A percentile compares a stretch with the other conserved stretches of the same genome.
These are phyloP conservation scores for Plotosus lineatus DNA, from an alignment of 2,113 vertebrate genomes.

Conservation along the genomic window DNA sequence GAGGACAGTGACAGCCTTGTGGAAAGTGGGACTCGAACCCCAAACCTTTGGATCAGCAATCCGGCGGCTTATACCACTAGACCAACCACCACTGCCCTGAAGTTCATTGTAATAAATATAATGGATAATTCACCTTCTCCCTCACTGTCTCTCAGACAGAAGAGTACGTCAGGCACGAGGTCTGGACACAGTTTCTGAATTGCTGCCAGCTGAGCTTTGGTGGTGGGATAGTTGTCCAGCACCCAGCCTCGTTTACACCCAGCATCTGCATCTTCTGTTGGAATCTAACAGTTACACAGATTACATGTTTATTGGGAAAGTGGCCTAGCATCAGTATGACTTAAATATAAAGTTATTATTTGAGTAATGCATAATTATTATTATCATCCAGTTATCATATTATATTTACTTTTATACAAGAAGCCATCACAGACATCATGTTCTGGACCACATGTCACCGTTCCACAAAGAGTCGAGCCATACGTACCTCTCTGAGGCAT, in stretches of 20 bases:
- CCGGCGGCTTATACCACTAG: too few species aligned
- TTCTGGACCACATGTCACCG: not conserved
- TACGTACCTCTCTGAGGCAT: conserved; percentile 77
- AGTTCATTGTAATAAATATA: too few species aligned
- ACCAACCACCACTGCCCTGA: too few species aligned
- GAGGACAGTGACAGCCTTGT: too few species aligned
- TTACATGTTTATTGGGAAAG: not conserved
- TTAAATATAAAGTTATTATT: too few species aligned
- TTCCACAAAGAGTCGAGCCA: not conserved
- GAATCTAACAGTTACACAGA: conserved; percentile 70
- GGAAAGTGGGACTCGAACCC: too few species aligned
- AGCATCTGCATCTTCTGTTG: conserved; percentile 62
- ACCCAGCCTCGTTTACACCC: conserved; percentile 82
- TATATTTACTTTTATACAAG: not conserved
- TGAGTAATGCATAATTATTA: too few species aligned
- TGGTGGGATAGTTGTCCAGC: conserved; percentile 84
- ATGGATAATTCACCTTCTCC: conserved; percentile 78
- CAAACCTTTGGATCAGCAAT: too few species aligned
- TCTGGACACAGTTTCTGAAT: conserved; percentile 66
- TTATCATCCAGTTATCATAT: too few species aligned
- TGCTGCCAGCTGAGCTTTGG: conserved; percentile 70
- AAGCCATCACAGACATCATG: not conserved
- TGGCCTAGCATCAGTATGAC: not conserved
- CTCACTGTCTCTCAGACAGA: conserved; percentile 77
- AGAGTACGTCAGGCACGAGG: conserved; percentile 77